Percentiles rank a stretch among this genome's conserved stretches.
Conservation (phyloP, 2,797 vertebrate species). For the Serranus cabrilla region DNA sequence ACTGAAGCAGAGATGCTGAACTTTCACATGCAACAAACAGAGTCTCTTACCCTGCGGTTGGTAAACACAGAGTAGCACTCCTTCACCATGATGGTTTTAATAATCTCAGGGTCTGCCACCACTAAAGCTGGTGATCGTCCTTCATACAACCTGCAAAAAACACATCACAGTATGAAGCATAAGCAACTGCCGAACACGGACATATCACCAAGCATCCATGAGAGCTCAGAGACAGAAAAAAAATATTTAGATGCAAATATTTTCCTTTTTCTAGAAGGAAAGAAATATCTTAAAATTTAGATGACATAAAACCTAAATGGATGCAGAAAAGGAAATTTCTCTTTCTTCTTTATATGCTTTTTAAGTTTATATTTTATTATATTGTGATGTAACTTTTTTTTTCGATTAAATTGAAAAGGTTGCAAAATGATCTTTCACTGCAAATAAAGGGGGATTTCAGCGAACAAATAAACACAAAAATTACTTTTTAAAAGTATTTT, state of each 20-base stretch:
- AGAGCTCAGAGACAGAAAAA: background rate
- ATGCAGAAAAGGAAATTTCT: too few relatives aligned
- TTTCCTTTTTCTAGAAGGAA: background rate
- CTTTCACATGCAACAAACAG: background rate
- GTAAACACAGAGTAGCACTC: conserved; percentile 84
- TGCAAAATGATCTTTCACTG: too few relatives aligned
- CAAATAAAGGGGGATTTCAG: too few relatives aligned
- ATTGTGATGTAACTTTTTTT: too few relatives aligned
- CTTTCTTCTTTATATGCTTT: too few relatives aligned
- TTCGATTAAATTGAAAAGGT: too few relatives aligned
- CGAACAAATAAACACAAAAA: too few relatives aligned
- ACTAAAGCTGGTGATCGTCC: conserved; percentile 73
- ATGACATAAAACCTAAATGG: too few relatives aligned
- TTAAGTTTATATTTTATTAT: too few relatives aligned
- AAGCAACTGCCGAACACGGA: background rate
- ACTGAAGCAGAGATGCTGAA: background rate
- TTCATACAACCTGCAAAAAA: conserved; percentile 77
- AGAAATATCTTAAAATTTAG: background rate
- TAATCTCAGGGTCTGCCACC: conserved; percentile 79
- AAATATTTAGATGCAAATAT: background rate
- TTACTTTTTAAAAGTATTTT: too few relatives aligned
- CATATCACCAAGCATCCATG: background rate
- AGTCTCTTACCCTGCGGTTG: conserved; percentile 83
- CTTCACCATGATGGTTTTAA: conserved; percentile 84
- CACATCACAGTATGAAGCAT: background rate